A percentile compares a stretch with the other conserved stretches of the same genome.
Evolutionary conservation across 1,140 invertebrate species (phyloP).

Genomic region (Meloidogyne hapla): DNA sequence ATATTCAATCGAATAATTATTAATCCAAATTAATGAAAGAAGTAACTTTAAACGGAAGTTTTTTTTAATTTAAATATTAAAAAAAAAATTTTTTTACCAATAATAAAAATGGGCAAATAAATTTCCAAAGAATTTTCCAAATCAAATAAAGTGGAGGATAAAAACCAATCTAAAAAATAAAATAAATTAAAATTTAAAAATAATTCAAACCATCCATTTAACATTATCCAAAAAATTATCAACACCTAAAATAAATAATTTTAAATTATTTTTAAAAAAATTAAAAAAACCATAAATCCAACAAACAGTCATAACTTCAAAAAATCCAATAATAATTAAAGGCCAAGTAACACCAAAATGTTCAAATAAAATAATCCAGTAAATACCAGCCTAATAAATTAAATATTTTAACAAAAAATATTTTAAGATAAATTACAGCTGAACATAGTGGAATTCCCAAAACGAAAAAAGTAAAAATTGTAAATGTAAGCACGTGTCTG

Average conservation of each 20-base stretch:
- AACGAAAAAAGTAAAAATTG: constrained; percentile 49
- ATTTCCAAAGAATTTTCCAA: constrained; percentile 63
- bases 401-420: neutral
- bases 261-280: constrained; percentile 4
- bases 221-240: constrained; percentile 63
- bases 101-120: constrained; percentile 59
- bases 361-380: constrained; percentile 62
- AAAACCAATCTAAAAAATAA: constrained; percentile 46
- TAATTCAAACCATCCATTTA: constrained; percentile 41
- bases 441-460: constrained; percentile 55
- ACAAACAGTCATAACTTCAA: constrained; percentile 59
- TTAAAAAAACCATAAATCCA: constrained; percentile 51
- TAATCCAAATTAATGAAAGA: constrained; percentile 59
- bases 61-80: constrained; percentile 8
- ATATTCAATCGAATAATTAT: constrained; percentile 53
- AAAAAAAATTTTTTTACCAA: constrained; percentile 38
- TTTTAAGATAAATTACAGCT: constrained; percentile 30
- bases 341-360: constrained; percentile 59
- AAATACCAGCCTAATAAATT: constrained; percentile 55
- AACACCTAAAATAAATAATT: constrained; percentile 45
- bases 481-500: constrained; percentile 58
- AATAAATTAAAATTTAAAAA: constrained; percentile 17
- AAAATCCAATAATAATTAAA: constrained; percentile 60
- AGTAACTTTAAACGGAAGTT: constrained; percentile 39
- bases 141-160: constrained; percentile 58